phyloP scores from a whole-genome alignment of 1,140 invertebrate species.

The Sarcophaga peregrina region DNA sequence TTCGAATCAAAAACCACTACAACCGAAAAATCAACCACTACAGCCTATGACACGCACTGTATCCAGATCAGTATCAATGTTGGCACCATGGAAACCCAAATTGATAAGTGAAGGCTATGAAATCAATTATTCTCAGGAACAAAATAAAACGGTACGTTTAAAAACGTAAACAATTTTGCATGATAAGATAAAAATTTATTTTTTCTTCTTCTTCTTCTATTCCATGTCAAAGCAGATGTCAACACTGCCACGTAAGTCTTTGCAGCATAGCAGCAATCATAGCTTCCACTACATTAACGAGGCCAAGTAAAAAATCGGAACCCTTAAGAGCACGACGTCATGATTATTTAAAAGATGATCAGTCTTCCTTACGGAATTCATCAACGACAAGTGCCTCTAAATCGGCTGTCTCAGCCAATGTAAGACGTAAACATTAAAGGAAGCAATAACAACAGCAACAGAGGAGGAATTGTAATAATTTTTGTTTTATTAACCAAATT shows the following conservation, averaged over 20 bases:
- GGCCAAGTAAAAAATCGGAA: conserved; percentile 52
- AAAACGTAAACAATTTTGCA: not conserved
- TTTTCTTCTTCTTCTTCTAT: not conserved
- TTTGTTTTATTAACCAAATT: conserved; percentile 36
- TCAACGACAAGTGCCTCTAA: conserved; percentile 55
- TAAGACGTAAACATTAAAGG: conserved; percentile 50
- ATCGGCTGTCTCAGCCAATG: conserved; percentile 60
- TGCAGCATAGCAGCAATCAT: conserved; percentile 54
- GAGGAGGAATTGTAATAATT: not conserved
- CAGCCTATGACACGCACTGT: conserved; percentile 78
- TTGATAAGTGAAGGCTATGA: conserved; percentile 79
- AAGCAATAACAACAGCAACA: not conserved
- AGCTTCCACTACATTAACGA: conserved; percentile 50
- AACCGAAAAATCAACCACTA: conserved; percentile 66
- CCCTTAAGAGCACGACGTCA: conserved; percentile 45
- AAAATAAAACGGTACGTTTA: conserved; percentile 67
- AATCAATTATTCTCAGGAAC: conserved; percentile 82
- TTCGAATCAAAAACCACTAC: conserved; percentile 67
- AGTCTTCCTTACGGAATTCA: conserved; percentile 51
- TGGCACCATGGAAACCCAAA: conserved; percentile 84
- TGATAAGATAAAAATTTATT: not conserved
- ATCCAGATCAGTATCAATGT: conserved; percentile 84
- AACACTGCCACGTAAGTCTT: conserved; percentile 60
- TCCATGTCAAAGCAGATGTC: conserved; percentile 51
- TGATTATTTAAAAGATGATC: conserved; percentile 58